Conservation (phyloP, 2,113 vertebrate species). For the Lasiurus cinereus region DNA sequence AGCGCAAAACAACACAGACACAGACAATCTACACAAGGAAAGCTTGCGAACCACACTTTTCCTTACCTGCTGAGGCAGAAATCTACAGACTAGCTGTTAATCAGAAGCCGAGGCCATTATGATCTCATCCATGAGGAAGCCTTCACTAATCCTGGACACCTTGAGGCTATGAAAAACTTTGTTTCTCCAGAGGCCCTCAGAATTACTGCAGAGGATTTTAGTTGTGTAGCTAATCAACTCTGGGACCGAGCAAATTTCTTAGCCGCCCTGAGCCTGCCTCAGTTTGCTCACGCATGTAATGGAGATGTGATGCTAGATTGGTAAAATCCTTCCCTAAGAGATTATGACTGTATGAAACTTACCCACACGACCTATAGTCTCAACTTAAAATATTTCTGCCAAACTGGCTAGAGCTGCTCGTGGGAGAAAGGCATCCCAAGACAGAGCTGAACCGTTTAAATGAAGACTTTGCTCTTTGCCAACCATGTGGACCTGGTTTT, state of each 20-base stretch:
- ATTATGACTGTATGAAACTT: neutral
- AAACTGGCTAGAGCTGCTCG: neutral
- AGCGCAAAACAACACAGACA: neutral
- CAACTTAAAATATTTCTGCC: neutral
- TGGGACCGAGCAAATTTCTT: neutral
- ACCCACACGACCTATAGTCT: neutral
- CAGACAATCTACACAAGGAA: neutral
- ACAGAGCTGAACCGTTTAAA: neutral
- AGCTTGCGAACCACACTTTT: neutral
- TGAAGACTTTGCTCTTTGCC: neutral
- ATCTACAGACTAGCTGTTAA: neutral
- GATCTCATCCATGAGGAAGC: neutral
- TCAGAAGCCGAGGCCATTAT: accelerated
- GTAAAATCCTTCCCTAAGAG: neutral
- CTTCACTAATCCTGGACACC: neutral
- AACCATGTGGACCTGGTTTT: neutral
- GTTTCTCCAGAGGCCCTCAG: neutral
- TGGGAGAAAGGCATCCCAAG: neutral
- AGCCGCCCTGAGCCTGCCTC: neutral
- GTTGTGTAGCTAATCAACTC: neutral
- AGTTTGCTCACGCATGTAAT: neutral
- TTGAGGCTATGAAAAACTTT: neutral
- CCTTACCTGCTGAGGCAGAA: neutral
- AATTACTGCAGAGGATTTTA: neutral
- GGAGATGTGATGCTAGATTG: neutral